phyloP scores from a whole-genome alignment of 2,113 vertebrate genomes.

The Chaetorhynchus papuensis region DNA sequence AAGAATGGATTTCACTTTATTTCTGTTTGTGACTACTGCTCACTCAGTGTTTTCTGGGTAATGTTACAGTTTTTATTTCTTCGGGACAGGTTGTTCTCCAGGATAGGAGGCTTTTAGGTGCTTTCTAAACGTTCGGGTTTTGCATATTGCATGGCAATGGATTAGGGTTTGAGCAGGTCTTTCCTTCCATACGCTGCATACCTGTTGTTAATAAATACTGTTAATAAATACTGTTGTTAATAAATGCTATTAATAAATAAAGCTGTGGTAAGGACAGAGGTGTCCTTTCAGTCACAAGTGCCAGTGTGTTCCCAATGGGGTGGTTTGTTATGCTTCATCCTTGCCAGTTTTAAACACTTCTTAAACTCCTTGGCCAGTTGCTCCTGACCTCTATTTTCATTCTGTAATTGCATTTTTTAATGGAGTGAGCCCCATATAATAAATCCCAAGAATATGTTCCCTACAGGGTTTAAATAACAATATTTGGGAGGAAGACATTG shows the following conservation, averaged over 20 bases:
- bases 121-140: not conserved
- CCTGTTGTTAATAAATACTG: not conserved
- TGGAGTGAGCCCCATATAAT: not conserved
- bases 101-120: not conserved
- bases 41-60: not conserved
- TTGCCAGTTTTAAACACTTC: not conserved
- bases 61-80: not conserved
- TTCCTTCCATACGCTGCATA: fast-evolving
- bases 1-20: not conserved
- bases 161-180: not conserved
- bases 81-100: not conserved
- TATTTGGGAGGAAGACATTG: not conserved
- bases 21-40: not conserved
- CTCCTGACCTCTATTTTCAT: not conserved
- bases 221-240: not conserved
- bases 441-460: not conserved
- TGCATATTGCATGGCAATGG: not conserved
- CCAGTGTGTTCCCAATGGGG: not conserved
- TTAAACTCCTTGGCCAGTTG: not conserved
- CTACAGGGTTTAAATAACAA: not conserved
- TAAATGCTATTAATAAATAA: not conserved
- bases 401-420: not conserved
- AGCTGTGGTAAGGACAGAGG: not conserved
- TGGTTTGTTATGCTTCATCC: not conserved
- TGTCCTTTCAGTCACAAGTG: not conserved